Conservation (phyloP, 2,797 vertebrate species). For the Malacoctenus gilli region DNA sequence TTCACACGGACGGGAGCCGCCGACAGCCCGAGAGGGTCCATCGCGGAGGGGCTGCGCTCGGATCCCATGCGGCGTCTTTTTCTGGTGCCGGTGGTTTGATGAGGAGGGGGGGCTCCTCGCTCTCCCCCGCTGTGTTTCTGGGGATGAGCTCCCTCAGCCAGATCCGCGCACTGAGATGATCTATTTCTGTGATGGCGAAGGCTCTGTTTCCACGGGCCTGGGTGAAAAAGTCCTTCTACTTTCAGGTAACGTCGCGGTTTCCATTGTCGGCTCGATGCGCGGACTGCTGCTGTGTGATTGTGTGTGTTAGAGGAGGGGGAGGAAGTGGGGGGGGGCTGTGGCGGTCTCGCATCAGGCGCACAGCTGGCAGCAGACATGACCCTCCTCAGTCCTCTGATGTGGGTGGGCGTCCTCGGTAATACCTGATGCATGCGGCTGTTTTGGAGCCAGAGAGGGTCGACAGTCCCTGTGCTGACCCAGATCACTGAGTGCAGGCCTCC, state of each 20-base stretch:
- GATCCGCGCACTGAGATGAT: conserved; percentile 86
- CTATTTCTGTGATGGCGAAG: conserved; percentile 89
- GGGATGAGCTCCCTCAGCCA: conserved; percentile 63
- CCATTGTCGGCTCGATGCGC: too few species aligned
- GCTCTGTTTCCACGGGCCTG: conserved; percentile 89
- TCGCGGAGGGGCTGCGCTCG: not conserved
- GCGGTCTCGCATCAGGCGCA: conserved; percentile 47
- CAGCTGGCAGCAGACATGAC: conserved; percentile 47
- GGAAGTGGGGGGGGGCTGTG: not conserved
- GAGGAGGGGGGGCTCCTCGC: too few species aligned
- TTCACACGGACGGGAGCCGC: not conserved
- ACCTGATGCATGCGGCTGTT: conserved; percentile 46
- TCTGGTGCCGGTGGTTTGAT: not conserved
- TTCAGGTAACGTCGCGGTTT: conserved; percentile 81
- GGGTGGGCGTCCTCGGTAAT: not conserved
- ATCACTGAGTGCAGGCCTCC: conserved; percentile 5
- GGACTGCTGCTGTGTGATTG: too few species aligned
- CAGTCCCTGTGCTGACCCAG: conserved; percentile 1
- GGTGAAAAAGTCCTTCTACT: conserved; percentile 87
- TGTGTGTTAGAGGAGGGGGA: conserved; percentile 1
- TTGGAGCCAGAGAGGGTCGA: conserved; percentile 9
- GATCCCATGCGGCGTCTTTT: not conserved
- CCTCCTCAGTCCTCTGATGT: conserved; percentile 6
- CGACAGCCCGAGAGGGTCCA: not conserved
- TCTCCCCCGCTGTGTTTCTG: conserved; percentile 34